Evolutionary conservation across 2,888 invertebrate genomes (phyloP).

Genomic region (Tromatobia lineatoria): DNA sequence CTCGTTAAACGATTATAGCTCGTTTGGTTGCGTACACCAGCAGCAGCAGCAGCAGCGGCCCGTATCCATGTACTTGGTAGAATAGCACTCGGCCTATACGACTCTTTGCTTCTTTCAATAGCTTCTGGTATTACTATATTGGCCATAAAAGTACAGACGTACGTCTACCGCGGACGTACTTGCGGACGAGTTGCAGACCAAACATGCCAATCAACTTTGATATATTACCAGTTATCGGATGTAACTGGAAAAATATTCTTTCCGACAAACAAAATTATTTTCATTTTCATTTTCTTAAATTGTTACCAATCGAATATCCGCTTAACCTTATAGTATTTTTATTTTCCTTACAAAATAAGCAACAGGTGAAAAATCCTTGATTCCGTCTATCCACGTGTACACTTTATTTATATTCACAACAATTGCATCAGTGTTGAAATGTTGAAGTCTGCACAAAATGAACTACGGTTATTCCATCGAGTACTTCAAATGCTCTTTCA

Average conservation of each 20-base stretch:
- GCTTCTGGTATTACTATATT: slow-evolving; percentile 22
- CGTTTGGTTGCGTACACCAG: slow-evolving; percentile 56
- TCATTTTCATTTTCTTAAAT: not conserved
- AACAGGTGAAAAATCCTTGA: too few species aligned
- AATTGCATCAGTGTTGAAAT: too few species aligned
- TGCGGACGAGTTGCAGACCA: not conserved
- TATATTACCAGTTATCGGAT: not conserved
- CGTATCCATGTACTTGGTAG: slow-evolving; percentile 58
- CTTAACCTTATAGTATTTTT: too few species aligned
- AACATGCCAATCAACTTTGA: too few species aligned
- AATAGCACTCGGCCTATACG: slow-evolving; percentile 59
- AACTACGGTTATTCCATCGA: too few species aligned
- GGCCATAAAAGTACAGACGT: slow-evolving; percentile 33
- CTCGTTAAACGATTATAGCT: slow-evolving; percentile 78
- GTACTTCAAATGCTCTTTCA: too few species aligned
- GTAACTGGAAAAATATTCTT: not conserved
- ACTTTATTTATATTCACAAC: too few species aligned
- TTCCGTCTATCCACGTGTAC: too few species aligned
- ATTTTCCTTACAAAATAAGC: too few species aligned
- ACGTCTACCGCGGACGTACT: slow-evolving; percentile 33
- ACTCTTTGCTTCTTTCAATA: slow-evolving; percentile 1
- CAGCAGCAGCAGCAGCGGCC: too few species aligned
- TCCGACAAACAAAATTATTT: not conserved
- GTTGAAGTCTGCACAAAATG: too few species aligned
- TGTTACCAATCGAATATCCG: too few species aligned